phyloP scores from a whole-genome alignment of 2,797 vertebrate species.

The Lophotriccus pileatus region DNA sequence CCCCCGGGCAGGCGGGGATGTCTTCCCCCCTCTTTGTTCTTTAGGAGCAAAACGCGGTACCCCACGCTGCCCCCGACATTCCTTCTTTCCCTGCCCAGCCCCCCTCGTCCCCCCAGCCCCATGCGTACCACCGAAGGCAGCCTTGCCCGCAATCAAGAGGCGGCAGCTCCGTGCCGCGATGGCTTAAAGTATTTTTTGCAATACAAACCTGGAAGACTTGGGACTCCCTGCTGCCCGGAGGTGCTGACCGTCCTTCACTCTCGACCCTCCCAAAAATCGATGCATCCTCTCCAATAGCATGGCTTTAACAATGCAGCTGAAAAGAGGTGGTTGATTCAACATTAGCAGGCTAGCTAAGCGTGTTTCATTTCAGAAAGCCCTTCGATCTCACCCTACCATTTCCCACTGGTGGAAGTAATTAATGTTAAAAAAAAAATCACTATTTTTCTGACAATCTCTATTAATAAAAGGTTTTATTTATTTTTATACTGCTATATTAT shows the following conservation, averaged over 20 bases:
- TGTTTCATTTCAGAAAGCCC: background rate
- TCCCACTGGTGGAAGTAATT: background rate
- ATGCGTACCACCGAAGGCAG: rapidly evolving
- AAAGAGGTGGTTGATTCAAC: background rate
- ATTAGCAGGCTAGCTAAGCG: background rate
- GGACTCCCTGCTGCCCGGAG: background rate
- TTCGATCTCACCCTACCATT: background rate
- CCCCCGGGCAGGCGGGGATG: rapidly evolving
- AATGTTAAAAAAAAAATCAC: background rate
- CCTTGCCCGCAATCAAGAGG: background rate
- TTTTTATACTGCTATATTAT: background rate
- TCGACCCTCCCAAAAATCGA: background rate
- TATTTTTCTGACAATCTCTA: background rate
- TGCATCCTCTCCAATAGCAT: background rate
- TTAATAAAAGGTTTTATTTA: background rate
- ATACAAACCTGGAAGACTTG: background rate
- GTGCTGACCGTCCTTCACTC: rapidly evolving
- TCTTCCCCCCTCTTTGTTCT: rapidly evolving
- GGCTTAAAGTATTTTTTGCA: rapidly evolving
- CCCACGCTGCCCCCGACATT: too few species aligned
- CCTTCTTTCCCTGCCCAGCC: background rate
- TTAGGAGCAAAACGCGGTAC: rapidly evolving
- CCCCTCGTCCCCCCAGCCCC: too few species aligned
- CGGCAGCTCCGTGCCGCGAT: rapidly evolving
- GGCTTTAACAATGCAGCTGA: background rate